Evolutionary conservation across 2,888 invertebrate species (phyloP), one percentile per base, ranked within the genome.

Genomic region (Eupeodes latifasciatus): DNA sequence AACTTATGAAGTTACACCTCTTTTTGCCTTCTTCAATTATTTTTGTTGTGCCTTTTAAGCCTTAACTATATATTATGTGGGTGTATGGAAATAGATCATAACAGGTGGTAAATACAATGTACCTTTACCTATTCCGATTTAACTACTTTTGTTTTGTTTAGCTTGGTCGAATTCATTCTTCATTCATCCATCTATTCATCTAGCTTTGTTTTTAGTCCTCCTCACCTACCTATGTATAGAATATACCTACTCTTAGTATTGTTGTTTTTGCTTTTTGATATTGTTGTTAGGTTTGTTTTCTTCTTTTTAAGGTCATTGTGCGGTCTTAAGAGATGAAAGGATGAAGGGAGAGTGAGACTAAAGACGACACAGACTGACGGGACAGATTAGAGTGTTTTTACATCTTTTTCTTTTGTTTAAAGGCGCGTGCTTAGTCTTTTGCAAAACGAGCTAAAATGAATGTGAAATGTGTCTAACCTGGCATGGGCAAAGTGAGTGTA

Each of bases 381-480:
- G 64, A 66, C 72, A 62, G 19, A n/a, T 71, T 47, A 47, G 61
- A 71, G 64, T 69, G 69, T 55, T 76, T 64, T 82, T 82, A 82
- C 61, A 78, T 78, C 83, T 79, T 79, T 83, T 83, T 78, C 83
- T 79, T 79, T 83, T 83, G 79, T 83, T 67, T 61, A 14, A 47
- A 57, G 79, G 59, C 83, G 83, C 74, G 72, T 83, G 79, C 53
- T 49, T 67, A 61, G 72, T 59, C 66, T 51, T 71, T 64, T 10
- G 4, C n/a, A 51, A 62, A 71, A 71, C 47, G 16, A 72, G 14
- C 72, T 55, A 47, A 59, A 72, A 71, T 57, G 34, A 57, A 57
- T 44, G 19, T 55, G 67, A 71, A 44, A 72, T 59, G 19, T 47
- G 72, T 72, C 72, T 57, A 44, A 69, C 53, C 16, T 55, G 40